Evolutionary conservation across 2,113 vertebrate species (phyloP).

Genomic region (Crotalus viridis): DNA sequence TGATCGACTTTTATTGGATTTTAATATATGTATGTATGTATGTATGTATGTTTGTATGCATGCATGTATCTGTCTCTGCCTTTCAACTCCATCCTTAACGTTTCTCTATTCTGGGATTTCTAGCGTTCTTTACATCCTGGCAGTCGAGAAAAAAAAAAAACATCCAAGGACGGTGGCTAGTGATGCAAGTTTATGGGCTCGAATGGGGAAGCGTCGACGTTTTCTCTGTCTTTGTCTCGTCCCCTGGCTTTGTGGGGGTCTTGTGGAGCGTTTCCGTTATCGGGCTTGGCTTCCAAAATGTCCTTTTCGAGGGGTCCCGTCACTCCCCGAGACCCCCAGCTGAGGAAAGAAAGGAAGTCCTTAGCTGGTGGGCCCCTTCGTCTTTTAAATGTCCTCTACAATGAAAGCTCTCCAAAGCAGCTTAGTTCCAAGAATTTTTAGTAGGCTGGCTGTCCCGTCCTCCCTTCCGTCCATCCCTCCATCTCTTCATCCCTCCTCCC

Average conservation of each 20-base stretch:
- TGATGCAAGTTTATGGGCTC: not conserved
- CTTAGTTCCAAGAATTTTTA: not conserved
- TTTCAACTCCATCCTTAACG: not conserved
- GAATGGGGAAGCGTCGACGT: not conserved
- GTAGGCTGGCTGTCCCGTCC: not conserved
- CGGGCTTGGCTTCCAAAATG: not conserved
- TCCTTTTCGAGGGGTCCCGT: not conserved
- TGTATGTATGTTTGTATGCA: too few relatives aligned
- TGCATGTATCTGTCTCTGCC: too few relatives aligned
- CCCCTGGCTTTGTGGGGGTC: fast-evolving
- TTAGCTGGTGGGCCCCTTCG: not conserved
- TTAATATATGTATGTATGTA: too few relatives aligned
- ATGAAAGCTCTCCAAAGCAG: not conserved
- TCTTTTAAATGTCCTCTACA: not conserved
- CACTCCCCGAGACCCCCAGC: not conserved
- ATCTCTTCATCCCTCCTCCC: too few relatives aligned
- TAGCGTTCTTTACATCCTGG: not conserved
- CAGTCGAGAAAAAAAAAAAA: not conserved
- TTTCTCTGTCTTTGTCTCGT: not conserved
- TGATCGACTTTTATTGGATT: too few relatives aligned
- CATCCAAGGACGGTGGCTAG: not conserved
- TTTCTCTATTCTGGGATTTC: not conserved
- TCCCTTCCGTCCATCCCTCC: fast-evolving
- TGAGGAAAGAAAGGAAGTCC: not conserved
- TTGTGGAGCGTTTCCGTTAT: not conserved